Conservation (phyloP, 1,140 invertebrate genomes). For the Spodoptera frugiperda region DNA sequence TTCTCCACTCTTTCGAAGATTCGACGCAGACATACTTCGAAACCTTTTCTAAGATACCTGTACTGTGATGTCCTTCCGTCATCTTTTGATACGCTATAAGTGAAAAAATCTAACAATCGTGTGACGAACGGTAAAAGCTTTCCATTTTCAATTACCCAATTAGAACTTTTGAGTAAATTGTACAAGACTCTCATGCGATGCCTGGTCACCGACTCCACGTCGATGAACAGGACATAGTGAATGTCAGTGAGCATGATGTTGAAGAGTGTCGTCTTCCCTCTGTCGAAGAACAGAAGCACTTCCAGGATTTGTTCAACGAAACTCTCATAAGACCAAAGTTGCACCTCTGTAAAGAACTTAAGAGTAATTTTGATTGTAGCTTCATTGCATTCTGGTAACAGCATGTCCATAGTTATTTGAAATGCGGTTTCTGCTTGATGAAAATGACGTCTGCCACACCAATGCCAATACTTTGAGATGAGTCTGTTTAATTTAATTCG, state of each 20-base stretch:
- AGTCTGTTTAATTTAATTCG: slow-evolving; percentile 57
- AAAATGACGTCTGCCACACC: slow-evolving; percentile 56
- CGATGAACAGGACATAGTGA: slow-evolving; percentile 56
- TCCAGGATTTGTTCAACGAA: slow-evolving; percentile 65
- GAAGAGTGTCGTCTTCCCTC: slow-evolving; percentile 58
- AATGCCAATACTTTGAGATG: slow-evolving; percentile 51
- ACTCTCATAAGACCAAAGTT: slow-evolving; percentile 63
- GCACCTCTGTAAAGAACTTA: slow-evolving; percentile 57
- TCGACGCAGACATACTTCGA: slow-evolving; percentile 75
- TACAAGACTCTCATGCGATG: slow-evolving; percentile 81
- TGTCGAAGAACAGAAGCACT: slow-evolving; percentile 62
- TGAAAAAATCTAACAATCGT: slow-evolving; percentile 82
- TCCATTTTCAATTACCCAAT: slow-evolving; percentile 82
- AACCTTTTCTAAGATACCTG: slow-evolving; percentile 81
- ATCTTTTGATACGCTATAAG: slow-evolving; percentile 72
- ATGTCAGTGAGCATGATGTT: slow-evolving; percentile 67
- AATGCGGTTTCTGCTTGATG: slow-evolving; percentile 57
- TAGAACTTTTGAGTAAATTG: slow-evolving; percentile 78
- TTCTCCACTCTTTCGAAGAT: slow-evolving; percentile 75
- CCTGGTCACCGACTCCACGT: slow-evolving; percentile 58
- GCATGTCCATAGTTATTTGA: slow-evolving; percentile 58
- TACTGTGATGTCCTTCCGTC: slow-evolving; percentile 60
- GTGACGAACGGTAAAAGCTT: slow-evolving; percentile 70
- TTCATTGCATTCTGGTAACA: slow-evolving; percentile 62
- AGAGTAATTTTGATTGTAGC: slow-evolving; percentile 60